Conservation (phyloP, 92 coral and sea anemone genomes). For the Zoanthus sociatus region DNA sequence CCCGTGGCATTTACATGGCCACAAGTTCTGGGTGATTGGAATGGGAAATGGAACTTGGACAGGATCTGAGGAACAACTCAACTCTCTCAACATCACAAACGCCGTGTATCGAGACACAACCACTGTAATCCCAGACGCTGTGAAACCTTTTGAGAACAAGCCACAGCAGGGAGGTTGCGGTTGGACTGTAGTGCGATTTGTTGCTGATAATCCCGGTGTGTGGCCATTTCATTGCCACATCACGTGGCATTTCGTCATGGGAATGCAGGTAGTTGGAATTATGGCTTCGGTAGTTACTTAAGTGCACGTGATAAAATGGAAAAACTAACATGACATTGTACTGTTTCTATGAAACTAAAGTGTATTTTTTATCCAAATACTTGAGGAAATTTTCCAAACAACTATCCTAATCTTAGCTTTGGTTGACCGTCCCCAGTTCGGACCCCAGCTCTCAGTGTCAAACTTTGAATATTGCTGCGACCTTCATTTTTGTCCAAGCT, state of each 20-base stretch:
- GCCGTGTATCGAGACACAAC: constrained; percentile 56
- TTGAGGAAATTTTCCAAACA: no score
- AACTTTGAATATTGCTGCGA: no score
- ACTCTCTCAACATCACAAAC: constrained; percentile 43
- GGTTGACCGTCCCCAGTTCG: no score
- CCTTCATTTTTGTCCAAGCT: no score
- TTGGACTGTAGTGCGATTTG: constrained; percentile 44
- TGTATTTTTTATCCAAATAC: no score
- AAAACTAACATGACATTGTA: no score
- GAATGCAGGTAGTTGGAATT: constrained; percentile 41
- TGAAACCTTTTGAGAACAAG: constrained; percentile 38
- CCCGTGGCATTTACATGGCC: constrained; percentile 60
- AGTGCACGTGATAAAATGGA: no score
- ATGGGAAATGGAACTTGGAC: constrained; percentile 55
- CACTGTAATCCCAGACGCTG: constrained; percentile 47
- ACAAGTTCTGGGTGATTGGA: constrained; percentile 58
- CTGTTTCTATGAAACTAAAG: no score
- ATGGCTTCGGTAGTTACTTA: no score
- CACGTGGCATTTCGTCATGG: constrained; percentile 59
- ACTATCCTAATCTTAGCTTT: no score
- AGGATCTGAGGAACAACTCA: constrained; percentile 40
- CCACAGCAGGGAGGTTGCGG: constrained; percentile 43
- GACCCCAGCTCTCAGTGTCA: no score
- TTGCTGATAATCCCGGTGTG: constrained; percentile 56
- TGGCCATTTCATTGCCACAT: constrained; percentile 62